Percentiles rank a stretch among this genome's conserved stretches.
phyloP scores from a whole-genome alignment of 2,797 vertebrate genomes.

The Sebastolobus alascanus region DNA sequence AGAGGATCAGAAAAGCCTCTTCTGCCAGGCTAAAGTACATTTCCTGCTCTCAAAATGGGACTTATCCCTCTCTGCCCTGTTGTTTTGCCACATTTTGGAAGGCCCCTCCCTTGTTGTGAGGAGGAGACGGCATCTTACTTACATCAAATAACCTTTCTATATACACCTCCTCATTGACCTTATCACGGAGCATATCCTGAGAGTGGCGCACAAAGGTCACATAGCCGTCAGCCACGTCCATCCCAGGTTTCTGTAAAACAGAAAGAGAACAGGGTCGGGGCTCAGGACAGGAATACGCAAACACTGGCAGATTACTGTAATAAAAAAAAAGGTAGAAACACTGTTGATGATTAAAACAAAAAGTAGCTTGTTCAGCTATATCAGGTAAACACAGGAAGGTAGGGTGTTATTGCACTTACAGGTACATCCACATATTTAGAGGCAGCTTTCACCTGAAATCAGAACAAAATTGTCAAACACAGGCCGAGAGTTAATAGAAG shows the following conservation, averaged over 20 bases:
- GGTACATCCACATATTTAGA: slow-evolving; percentile 99
- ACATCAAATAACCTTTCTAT: slow-evolving; percentile 99
- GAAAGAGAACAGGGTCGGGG: slow-evolving; percentile 37
- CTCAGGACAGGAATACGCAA: slow-evolving; percentile 11
- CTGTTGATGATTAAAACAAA: slow-evolving; percentile 3
- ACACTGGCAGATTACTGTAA: not conserved
- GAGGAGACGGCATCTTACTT: slow-evolving; percentile 99
- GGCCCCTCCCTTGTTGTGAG: slow-evolving; percentile 92
- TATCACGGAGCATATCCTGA: slow-evolving; percentile 99
- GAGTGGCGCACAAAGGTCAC: slow-evolving; percentile 99
- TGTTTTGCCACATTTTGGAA: slow-evolving; percentile 99
- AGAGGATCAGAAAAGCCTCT: slow-evolving; percentile 74
- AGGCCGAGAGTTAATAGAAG: not conserved
- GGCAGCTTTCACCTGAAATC: slow-evolving; percentile 97
- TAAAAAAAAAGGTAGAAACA: slow-evolving; percentile 18
- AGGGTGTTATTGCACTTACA: slow-evolving; percentile 87
- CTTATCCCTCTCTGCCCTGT: slow-evolving; percentile 98
- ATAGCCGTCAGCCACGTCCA: slow-evolving; percentile 99
- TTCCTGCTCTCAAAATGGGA: slow-evolving; percentile 95
- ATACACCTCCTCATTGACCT: slow-evolving; percentile 99
- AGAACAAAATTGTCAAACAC: slow-evolving; percentile 66
- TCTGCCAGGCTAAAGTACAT: slow-evolving; percentile 75
- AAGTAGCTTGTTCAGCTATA: slow-evolving; percentile 4
- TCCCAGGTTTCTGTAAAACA: slow-evolving; percentile 94
- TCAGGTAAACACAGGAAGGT: slow-evolving; percentile 13